Conservation (phyloP, 2,113 vertebrate genomes). For the Alouatta palliata region DNA sequence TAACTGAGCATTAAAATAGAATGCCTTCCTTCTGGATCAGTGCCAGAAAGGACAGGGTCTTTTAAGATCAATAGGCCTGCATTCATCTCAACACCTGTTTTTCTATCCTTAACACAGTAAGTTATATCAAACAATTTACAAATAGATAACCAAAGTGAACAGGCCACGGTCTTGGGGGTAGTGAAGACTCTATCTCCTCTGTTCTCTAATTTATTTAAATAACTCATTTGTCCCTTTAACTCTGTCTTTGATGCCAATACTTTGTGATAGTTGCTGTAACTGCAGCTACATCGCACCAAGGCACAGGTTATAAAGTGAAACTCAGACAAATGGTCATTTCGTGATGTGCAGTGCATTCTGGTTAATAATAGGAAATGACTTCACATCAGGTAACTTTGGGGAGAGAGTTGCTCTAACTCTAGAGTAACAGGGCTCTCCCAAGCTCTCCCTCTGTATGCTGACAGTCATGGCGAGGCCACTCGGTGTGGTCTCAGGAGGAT, state of each 20-base stretch:
- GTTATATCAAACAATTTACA: background rate
- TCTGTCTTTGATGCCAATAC: background rate
- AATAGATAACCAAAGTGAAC: background rate
- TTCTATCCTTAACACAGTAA: background rate
- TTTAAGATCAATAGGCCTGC: background rate
- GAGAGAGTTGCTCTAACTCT: background rate
- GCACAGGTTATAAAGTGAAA: background rate
- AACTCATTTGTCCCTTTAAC: background rate
- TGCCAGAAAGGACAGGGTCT: accelerated
- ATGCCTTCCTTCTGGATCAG: no score
- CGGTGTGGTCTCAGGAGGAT: accelerated
- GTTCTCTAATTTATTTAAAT: background rate
- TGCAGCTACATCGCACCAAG: no score
- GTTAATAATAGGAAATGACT: background rate
- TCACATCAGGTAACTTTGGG: background rate
- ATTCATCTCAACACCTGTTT: accelerated
- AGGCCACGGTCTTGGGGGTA: accelerated
- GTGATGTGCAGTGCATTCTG: no score
- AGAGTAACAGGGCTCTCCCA: no score
- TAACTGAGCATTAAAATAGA: background rate
- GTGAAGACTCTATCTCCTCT: accelerated
- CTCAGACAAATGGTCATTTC: background rate
- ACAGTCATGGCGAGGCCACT: accelerated
- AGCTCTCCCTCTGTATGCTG: accelerated
- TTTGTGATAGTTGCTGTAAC: background rate